A percentile compares a stretch with the other conserved stretches of the same genome.
Evolutionary conservation across 2,113 vertebrate genomes (phyloP).

Genomic region (Promerops cafer): DNA sequence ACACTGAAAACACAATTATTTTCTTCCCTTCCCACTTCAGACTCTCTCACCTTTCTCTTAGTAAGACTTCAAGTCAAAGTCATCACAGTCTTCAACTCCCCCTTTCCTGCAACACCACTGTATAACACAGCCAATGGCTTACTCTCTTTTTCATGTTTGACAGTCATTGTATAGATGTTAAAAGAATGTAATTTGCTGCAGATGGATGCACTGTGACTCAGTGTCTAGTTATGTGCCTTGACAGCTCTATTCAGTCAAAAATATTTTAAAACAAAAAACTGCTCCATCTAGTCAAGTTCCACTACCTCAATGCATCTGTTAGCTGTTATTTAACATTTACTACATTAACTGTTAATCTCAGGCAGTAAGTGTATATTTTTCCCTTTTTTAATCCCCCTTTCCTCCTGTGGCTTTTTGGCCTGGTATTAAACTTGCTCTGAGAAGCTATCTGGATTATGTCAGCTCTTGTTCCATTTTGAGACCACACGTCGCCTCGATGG

Average conservation of each 20-base stretch:
- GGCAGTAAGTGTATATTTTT: background rate
- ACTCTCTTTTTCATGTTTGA: background rate
- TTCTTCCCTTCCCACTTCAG: background rate
- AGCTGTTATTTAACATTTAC: constrained; percentile 33
- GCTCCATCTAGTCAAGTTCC: background rate
- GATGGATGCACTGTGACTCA: constrained; percentile 52
- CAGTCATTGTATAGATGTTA: background rate
- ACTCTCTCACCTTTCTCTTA: background rate
- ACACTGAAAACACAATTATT: background rate
- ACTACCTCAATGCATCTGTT: constrained; percentile 34
- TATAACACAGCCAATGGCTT: background rate
- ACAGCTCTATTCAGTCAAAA: constrained; percentile 11
- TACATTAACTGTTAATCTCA: constrained; percentile 12
- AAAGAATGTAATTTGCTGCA: constrained; percentile 14
- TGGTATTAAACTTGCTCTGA: background rate
- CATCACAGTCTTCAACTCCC: background rate
- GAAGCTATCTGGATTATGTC: constrained; percentile 50
- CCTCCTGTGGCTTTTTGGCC: background rate
- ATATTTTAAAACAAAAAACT: constrained; percentile 10
- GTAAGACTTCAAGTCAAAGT: background rate
- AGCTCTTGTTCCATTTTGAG: constrained; percentile 33
- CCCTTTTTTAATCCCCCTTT: background rate
- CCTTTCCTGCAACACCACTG: background rate
- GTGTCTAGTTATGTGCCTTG: constrained; percentile 51
- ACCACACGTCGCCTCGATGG: constrained; percentile 4